Percentiles rank a stretch among this genome's conserved stretches.
Conservation (phyloP, 1,140 invertebrate genomes). For the Spodoptera litura region DNA sequence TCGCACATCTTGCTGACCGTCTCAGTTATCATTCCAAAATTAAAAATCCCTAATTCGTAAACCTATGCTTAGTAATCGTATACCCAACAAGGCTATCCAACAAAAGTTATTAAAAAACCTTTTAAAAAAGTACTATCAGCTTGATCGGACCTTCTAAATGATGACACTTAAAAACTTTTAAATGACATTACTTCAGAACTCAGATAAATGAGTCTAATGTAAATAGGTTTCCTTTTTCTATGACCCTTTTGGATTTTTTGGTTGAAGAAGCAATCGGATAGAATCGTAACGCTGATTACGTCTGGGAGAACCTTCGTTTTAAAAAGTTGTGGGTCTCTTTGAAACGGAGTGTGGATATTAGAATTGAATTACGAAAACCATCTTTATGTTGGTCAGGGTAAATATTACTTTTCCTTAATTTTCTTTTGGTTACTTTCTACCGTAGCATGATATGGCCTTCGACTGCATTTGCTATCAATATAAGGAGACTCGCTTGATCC, state of each 20-base stretch:
- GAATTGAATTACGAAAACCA: neutral
- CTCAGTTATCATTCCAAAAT: no score
- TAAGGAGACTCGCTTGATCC: no score
- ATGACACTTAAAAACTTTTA: conserved; percentile 39
- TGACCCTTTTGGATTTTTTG: conserved; percentile 10
- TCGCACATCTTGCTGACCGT: no score
- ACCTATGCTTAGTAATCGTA: no score
- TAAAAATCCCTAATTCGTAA: no score
- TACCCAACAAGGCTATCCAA: neutral
- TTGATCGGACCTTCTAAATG: conserved; percentile 34
- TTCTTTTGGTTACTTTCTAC: no score
- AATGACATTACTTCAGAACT: conserved; percentile 38
- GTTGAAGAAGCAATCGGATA: conserved; percentile 3
- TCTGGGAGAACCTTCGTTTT: neutral
- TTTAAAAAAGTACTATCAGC: conserved; percentile 32
- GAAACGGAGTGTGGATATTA: neutral
- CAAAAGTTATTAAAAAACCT: conserved; percentile 17
- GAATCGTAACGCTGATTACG: conserved; percentile 1
- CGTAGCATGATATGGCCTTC: no score
- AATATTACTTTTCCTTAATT: no score
- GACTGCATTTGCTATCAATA: no score
- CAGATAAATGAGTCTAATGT: conserved; percentile 27
- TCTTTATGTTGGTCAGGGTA: no score
- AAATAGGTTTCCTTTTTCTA: conserved; percentile 32
- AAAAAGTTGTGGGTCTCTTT: neutral